Conservation (phyloP, 2,888 invertebrate genomes). For the Crepidodera aurea region DNA sequence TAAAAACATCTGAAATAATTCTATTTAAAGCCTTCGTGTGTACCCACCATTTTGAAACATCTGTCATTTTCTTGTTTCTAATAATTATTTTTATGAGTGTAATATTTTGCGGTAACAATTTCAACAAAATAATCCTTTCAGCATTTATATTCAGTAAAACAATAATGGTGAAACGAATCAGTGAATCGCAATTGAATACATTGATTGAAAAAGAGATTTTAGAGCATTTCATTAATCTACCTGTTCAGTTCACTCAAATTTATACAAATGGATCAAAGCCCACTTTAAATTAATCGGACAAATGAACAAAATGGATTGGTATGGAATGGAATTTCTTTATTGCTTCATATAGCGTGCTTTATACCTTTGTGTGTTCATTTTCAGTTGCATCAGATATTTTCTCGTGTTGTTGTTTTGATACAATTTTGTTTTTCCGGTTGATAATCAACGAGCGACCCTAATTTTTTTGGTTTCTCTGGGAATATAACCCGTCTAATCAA, state of each 20-base stretch:
- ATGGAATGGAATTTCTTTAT: slow-evolving; percentile 45
- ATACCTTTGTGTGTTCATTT: slow-evolving; percentile 23
- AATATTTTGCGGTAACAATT: too few species aligned
- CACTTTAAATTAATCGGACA: slow-evolving; percentile 45
- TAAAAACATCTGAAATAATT: too few species aligned
- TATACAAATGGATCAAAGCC: slow-evolving; percentile 40
- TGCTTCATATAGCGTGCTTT: slow-evolving; percentile 26
- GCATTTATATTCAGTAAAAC: background rate
- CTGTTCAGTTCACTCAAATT: slow-evolving; percentile 40
- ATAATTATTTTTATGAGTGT: too few species aligned
- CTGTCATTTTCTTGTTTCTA: too few species aligned
- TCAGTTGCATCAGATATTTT: slow-evolving; percentile 21
- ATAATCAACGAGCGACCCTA: too few species aligned
- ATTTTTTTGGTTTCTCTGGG: too few species aligned
- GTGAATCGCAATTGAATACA: slow-evolving; percentile 1
- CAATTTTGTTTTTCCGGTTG: slow-evolving; percentile 1
- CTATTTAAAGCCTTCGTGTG: too few species aligned
- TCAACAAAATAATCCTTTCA: background rate
- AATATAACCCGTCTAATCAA: too few species aligned
- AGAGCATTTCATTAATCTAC: slow-evolving; percentile 37
- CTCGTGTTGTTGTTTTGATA: slow-evolving; percentile 13
- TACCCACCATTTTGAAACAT: too few species aligned
- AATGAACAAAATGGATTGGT: slow-evolving; percentile 46
- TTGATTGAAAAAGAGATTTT: slow-evolving; percentile 10
- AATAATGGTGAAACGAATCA: background rate